Conservation (phyloP, 2,113 vertebrate species). For the Glaucidium brasilianum region DNA sequence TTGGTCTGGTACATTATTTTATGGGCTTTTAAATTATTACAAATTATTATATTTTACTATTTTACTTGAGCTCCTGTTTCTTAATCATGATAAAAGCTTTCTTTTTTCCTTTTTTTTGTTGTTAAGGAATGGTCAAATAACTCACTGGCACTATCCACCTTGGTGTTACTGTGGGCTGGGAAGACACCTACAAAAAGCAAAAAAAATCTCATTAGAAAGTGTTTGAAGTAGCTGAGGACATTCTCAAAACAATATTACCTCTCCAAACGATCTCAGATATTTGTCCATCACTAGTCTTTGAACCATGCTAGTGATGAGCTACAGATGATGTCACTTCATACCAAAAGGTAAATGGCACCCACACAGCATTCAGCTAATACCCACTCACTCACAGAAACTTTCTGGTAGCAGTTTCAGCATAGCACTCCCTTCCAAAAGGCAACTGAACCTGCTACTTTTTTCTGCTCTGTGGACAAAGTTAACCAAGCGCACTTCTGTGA, state of each 20-base stretch:
- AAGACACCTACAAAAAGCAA: constrained; percentile 73
- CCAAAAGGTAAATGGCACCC: neutral
- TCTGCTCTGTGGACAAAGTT: neutral
- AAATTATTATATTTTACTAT: neutral
- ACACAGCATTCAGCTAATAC: neutral
- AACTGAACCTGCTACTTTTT: neutral
- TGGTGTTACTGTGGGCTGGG: constrained; percentile 81
- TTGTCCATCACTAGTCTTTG: neutral
- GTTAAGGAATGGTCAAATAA: neutral
- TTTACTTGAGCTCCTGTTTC: neutral
- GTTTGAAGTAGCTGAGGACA: neutral
- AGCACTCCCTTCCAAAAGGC: neutral
- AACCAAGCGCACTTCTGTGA: neutral
- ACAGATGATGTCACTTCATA: neutral
- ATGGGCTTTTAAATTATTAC: neutral
- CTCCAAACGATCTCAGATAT: neutral
- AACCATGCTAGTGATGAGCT: neutral
- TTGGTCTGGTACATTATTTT: neutral
- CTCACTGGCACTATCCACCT: constrained; percentile 91
- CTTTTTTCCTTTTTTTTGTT: rapidly evolving
- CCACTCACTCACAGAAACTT: neutral
- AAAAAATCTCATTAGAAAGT: neutral
- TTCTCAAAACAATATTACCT: neutral
- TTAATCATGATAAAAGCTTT: neutral
- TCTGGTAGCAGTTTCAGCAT: neutral